Conservation (phyloP, 2,888 invertebrate species). For the Chymomyza amoena region DNA sequence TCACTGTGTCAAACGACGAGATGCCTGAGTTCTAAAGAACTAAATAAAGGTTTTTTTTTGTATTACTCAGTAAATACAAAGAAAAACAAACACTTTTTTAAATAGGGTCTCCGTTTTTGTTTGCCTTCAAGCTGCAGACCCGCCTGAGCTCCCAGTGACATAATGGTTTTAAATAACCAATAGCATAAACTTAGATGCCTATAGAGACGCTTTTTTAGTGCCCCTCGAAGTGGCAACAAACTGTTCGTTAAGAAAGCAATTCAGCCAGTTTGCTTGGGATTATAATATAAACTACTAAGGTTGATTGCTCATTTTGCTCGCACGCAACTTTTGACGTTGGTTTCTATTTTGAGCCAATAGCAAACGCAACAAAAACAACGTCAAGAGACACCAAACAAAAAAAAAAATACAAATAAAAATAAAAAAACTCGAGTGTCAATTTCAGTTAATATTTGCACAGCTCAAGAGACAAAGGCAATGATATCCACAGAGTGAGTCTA, state of each 20-base stretch:
- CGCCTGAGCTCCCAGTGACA: neutral
- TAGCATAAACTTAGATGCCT: neutral
- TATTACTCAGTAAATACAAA: no score
- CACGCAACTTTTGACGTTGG: constrained; percentile 51
- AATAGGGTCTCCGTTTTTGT: constrained; percentile 10
- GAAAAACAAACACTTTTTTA: neutral
- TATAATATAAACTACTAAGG: constrained; percentile 32
- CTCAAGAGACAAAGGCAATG: constrained; percentile 22
- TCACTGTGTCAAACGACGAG: no score
- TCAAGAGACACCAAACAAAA: neutral
- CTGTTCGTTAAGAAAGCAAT: constrained; percentile 1
- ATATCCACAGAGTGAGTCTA: constrained; percentile 9
- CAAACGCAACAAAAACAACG: constrained; percentile 16
- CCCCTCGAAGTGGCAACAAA: neutral
- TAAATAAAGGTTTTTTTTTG: no score
- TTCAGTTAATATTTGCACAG: constrained; percentile 48
- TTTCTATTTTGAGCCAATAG: constrained; percentile 36
- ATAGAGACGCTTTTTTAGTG: neutral
- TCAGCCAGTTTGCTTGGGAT: constrained; percentile 40
- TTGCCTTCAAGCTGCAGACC: neutral
- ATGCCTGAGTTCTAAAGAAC: no score
- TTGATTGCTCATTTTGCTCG: constrained; percentile 64
- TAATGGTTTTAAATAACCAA: neutral
- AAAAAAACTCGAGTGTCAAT: constrained; percentile 28
- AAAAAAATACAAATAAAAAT: neutral